Percentiles rank a stretch among this genome's conserved stretches.
These are phyloP conservation scores for Ceratothoa steindachneri DNA, from an alignment of 2,888 invertebrate species.

Conservation along the genomic window DNA sequence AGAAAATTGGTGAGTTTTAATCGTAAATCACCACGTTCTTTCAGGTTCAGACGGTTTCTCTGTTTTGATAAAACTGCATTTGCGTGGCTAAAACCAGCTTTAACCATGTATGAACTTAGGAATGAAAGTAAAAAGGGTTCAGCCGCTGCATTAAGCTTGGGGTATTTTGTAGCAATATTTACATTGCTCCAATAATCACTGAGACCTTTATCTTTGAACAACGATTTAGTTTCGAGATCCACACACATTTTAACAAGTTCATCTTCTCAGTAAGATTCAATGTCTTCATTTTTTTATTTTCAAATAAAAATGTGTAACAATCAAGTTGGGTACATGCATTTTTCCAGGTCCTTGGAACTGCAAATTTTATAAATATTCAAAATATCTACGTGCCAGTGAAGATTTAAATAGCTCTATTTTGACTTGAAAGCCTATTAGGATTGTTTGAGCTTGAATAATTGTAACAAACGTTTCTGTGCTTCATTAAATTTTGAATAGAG, in stretches of 20 bases:
- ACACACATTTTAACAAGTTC: slow-evolving; percentile 18
- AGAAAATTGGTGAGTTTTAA: slow-evolving; percentile 21
- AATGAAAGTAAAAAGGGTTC: slow-evolving; percentile 15
- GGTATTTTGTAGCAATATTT: slow-evolving; percentile 17
- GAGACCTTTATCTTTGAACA: slow-evolving; percentile 7
- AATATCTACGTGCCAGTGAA: too few relatives aligned
- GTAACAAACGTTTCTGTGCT: too few relatives aligned
- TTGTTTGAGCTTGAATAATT: too few relatives aligned
- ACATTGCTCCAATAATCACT: slow-evolving; percentile 16
- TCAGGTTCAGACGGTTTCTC: slow-evolving; percentile 18
- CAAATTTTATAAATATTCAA: neutral
- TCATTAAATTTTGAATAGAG: too few relatives aligned
- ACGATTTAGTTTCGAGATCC: slow-evolving; percentile 13
- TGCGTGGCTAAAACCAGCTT: slow-evolving; percentile 16
- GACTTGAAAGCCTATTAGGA: too few relatives aligned
- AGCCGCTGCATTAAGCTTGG: slow-evolving; percentile 9
- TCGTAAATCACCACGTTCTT: slow-evolving; percentile 17
- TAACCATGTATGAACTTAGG: slow-evolving; percentile 16
- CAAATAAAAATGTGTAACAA: neutral
- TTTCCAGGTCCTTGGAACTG: neutral
- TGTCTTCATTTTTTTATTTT: slow-evolving; percentile 1
- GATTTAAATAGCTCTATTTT: too few relatives aligned
- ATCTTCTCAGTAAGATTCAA: slow-evolving; percentile 2
- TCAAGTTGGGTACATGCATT: neutral
- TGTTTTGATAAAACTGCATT: slow-evolving; percentile 23